Base-by-base conservation (phyloP, 2,888 invertebrate genomes). In the Tiliacea aurago region DNA sequence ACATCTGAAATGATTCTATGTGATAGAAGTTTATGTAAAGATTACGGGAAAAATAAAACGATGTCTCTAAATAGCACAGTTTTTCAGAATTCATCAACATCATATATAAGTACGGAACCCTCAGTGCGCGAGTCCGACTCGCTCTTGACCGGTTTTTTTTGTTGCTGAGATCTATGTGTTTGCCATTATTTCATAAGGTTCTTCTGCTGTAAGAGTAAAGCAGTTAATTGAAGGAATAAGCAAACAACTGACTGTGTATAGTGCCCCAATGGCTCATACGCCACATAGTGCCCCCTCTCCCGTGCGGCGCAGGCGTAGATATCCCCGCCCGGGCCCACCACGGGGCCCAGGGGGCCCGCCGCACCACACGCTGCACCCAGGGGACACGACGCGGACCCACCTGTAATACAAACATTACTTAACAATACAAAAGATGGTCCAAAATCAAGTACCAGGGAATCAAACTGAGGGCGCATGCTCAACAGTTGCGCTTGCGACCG, bases 281-380 rank as follows among this genome's bases (percentile, higher is more conserved):
- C 96, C 58, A 96, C 96, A 83, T 96, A 96, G 85, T 96, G 96
- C 0, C 96, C 96, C 1, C 96, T 81, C 91, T 96, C 96, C 1
- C 96, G 76, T 49, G 95, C 95, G 2, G 94, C 94, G 75, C 92
- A 92, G 55, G 96, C 96, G 91, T 95, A 96, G 75, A 95, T 92
- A 88, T 96, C 95, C n/a, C 90, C 88, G 62, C 92, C 93, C 13
- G 66, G 79, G 59, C 70, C 84, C 94, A 93, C 86, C 91, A 90
- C 63, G 92, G 86, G 73, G 93, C 94, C 72, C 49, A 11, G 45
- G 3, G 66, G 58, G 59, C 92, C 93, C 15, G 68, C 87, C 69
- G 82, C 89, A 0, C 89, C 79, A 81, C 94, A 94, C 86, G 92
- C 90, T 63, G 93, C 87, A 71, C 95, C 95, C 70, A 94, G 90